Percentiles rank a stretch among this genome's conserved stretches.
Evolutionary conservation across 2,797 vertebrate genomes (phyloP).

Genomic region (Mormyrops attenuatus): DNA sequence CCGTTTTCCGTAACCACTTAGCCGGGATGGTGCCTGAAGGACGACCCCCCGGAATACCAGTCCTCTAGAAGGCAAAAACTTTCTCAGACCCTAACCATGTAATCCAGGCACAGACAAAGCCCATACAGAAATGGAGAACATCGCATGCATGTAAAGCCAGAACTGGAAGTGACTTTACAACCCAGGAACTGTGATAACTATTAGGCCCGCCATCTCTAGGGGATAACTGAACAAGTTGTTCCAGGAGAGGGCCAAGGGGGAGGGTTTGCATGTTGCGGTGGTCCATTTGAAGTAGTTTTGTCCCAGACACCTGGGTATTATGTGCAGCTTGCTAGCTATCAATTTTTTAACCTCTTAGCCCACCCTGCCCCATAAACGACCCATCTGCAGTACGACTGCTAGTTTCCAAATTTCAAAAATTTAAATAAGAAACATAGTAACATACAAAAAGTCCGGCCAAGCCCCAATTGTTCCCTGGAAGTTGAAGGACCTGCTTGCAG

Average conservation of each 20-base stretch:
- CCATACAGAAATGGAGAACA: not conserved
- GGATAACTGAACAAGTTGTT: not conserved
- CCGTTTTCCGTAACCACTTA: not conserved
- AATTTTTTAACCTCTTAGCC: not conserved
- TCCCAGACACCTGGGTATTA: not conserved
- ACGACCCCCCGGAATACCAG: not conserved
- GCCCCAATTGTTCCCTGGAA: not conserved
- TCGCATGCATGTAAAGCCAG: not conserved
- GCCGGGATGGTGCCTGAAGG: not conserved
- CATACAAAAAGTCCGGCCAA: not conserved
- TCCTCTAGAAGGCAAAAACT: not conserved
- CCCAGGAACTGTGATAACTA: not conserved
- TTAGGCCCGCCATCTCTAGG: not conserved
- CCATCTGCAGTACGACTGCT: not conserved
- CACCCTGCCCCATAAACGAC: not conserved
- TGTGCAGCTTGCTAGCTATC: not conserved
- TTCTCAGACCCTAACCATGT: not conserved
- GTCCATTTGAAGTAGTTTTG: not conserved
- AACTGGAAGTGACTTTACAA: not conserved
- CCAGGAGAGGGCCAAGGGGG: not conserved
- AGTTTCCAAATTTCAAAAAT: not conserved
- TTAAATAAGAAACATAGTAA: not conserved
- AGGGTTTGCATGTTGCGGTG: not conserved
- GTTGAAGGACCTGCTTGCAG: not conserved
- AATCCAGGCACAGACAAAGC: not conserved